phyloP scores from a whole-genome alignment of 37 sponge, comb jelly and placozoan species.

The Geodia barretti region DNA sequence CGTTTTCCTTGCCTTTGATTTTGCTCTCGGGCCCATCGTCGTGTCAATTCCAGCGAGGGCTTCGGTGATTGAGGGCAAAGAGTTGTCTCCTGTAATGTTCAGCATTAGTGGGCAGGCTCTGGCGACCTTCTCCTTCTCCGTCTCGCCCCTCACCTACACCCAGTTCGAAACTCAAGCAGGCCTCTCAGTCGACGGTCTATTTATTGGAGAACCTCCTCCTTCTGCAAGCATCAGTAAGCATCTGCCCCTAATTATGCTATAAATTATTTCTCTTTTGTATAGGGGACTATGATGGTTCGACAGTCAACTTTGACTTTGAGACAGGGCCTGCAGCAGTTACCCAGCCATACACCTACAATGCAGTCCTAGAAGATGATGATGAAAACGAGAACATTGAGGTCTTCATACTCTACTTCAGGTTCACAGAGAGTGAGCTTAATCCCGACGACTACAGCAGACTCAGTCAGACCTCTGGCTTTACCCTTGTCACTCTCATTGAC shows the following conservation, averaged over 20 bases:
- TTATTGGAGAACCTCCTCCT: neutral
- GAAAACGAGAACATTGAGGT: neutral
- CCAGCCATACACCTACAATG: neutral
- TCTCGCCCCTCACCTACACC: neutral
- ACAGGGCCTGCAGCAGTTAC: neutral
- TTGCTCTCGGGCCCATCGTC: neutral
- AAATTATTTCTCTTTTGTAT: too few species aligned
- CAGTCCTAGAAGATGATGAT: neutral
- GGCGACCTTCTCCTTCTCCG: neutral
- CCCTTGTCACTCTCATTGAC: neutral
- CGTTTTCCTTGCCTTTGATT: neutral
- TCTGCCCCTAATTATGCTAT: neutral
- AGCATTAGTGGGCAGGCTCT: neutral
- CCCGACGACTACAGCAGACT: neutral
- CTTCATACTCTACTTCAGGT: neutral
- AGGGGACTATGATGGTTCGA: neutral
- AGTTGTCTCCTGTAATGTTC: neutral
- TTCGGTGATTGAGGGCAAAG: neutral
- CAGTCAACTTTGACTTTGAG: neutral
- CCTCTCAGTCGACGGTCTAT: neutral
- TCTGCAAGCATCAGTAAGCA: neutral
- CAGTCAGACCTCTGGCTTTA: neutral
- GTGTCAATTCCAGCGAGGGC: neutral
- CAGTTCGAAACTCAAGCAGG: neutral
- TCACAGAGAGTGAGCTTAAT: neutral